Conservation (phyloP, 2,888 invertebrate genomes). For the Acanthacorydalis orientalis region DNA sequence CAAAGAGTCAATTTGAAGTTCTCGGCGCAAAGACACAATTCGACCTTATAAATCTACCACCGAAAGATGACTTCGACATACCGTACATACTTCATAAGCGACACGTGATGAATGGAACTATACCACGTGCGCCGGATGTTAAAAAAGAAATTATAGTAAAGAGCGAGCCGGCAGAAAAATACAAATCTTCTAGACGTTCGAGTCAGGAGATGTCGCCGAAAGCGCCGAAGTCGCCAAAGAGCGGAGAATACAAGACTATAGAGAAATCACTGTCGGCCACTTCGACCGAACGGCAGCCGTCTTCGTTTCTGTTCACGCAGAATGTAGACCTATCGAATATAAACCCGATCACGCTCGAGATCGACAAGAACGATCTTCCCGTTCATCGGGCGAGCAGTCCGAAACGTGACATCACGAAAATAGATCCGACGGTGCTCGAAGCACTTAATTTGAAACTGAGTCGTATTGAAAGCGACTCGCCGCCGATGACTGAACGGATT, state of each 20-base stretch:
- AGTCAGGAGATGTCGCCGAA: slow-evolving; percentile 43
- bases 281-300: slow-evolving; percentile 25
- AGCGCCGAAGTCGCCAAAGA: slow-evolving; percentile 43
- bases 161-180: slow-evolving; percentile 7
- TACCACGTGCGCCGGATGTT: slow-evolving; percentile 25
- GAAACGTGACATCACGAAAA: slow-evolving; percentile 51
- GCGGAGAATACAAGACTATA: slow-evolving; percentile 20
- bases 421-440: slow-evolving; percentile 50
- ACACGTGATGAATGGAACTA: slow-evolving; percentile 73
- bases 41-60: slow-evolving; percentile 26
- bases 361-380: slow-evolving; percentile 42
- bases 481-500: slow-evolving; percentile 55
- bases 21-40: slow-evolving; percentile 28
- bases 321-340: slow-evolving; percentile 59
- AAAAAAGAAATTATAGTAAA: slow-evolving; percentile 3
- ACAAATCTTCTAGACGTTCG: slow-evolving; percentile 7
- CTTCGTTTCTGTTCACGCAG: slow-evolving; percentile 52
- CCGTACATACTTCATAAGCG: slow-evolving; percentile 73
- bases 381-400: slow-evolving; percentile 50
- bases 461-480: slow-evolving; percentile 61
- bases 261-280: slow-evolving; percentile 23
- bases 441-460: slow-evolving; percentile 54
- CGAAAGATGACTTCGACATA: slow-evolving; percentile 51
- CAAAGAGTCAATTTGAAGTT: slow-evolving; percentile 55
- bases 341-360: slow-evolving; percentile 52